Percentiles rank a stretch among this genome's conserved stretches.
Conservation (phyloP, 2,888 invertebrate genomes). For the Hirtodrosophila cameraria region DNA sequence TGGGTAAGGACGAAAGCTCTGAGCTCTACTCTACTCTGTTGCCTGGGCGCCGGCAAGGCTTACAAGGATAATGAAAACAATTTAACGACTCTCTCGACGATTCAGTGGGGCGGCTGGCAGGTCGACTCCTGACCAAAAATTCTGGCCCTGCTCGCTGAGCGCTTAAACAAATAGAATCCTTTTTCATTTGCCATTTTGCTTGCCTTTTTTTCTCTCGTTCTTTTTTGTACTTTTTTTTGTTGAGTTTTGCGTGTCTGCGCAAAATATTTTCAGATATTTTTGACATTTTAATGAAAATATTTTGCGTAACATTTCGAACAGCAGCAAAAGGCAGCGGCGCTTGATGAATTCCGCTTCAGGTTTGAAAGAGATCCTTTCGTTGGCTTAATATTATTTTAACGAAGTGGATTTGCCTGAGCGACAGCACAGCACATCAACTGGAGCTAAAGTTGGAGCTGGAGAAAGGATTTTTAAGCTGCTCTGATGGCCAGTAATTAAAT, state of each 20-base stretch:
- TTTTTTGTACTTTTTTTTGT: not conserved
- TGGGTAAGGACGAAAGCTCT: slow-evolving; percentile 8
- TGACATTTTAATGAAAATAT: slow-evolving; percentile 74
- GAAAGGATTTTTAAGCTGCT: slow-evolving; percentile 61
- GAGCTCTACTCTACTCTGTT: slow-evolving; percentile 1
- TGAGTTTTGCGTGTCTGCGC: slow-evolving; percentile 74
- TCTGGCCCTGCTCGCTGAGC: slow-evolving; percentile 44
- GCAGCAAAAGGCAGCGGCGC: slow-evolving; percentile 32
- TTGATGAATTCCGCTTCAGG: slow-evolving; percentile 57
- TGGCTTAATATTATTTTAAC: slow-evolving; percentile 74
- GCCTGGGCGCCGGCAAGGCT: slow-evolving; percentile 47
- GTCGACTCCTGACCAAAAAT: slow-evolving; percentile 37
- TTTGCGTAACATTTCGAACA: slow-evolving; percentile 59
- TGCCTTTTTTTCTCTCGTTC: not conserved
- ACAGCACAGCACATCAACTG: slow-evolving; percentile 7
- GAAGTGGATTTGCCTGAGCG: slow-evolving; percentile 57
- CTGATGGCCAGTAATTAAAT: slow-evolving; percentile 76
- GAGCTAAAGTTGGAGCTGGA: slow-evolving; percentile 7
- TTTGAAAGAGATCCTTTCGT: slow-evolving; percentile 35
- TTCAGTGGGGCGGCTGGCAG: slow-evolving; percentile 26
- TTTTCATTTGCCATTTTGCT: slow-evolving; percentile 55
- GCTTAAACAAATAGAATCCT: slow-evolving; percentile 75
- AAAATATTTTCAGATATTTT: slow-evolving; percentile 75
- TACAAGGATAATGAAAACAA: slow-evolving; percentile 79
- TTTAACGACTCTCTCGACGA: slow-evolving; percentile 78